phyloP scores from a whole-genome alignment of 2,113 vertebrate genomes.

The Tupaia chinensis region DNA sequence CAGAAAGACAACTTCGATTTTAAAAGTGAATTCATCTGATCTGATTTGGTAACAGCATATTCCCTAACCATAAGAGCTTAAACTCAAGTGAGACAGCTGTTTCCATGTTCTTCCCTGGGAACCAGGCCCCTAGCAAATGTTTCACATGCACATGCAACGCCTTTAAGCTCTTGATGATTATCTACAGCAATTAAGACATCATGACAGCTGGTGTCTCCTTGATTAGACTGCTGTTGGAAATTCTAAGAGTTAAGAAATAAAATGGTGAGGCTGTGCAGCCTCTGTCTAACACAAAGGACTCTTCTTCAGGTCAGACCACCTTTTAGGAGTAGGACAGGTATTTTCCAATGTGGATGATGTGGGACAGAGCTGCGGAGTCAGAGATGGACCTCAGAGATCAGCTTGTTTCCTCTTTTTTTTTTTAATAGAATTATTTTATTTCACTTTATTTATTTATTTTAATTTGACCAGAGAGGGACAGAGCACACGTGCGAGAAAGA shows the following conservation, averaged over 20 bases:
- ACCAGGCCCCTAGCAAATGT: slow-evolving; percentile 56
- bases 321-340: not conserved
- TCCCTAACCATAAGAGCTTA: slow-evolving; percentile 50
- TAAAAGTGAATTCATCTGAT: slow-evolving; percentile 57
- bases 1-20: slow-evolving; percentile 18
- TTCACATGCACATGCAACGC: not conserved
- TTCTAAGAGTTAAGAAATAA: slow-evolving; percentile 69
- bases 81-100: slow-evolving; percentile 58
- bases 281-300: slow-evolving; percentile 31
- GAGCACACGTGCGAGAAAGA: too few relatives aligned
- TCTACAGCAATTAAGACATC: slow-evolving; percentile 47
- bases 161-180: slow-evolving; percentile 65
- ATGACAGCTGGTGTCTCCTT: slow-evolving; percentile 66
- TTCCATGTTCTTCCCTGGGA: slow-evolving; percentile 58
- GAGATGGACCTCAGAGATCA: not conserved
- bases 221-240: slow-evolving; percentile 67
- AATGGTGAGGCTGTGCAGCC: slow-evolving; percentile 19
- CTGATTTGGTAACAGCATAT: slow-evolving; percentile 51
- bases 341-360: not conserved
- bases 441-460: too few relatives aligned
- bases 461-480: too few relatives aligned
- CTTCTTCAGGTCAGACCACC: slow-evolving; percentile 37
- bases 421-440: too few relatives aligned
- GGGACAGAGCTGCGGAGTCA: not conserved
- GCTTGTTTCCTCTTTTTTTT: not conserved